These are phyloP conservation scores for Meriones psammophilus DNA, from an alignment of 2,797 vertebrate genomes.

Conservation along the genomic window DNA sequence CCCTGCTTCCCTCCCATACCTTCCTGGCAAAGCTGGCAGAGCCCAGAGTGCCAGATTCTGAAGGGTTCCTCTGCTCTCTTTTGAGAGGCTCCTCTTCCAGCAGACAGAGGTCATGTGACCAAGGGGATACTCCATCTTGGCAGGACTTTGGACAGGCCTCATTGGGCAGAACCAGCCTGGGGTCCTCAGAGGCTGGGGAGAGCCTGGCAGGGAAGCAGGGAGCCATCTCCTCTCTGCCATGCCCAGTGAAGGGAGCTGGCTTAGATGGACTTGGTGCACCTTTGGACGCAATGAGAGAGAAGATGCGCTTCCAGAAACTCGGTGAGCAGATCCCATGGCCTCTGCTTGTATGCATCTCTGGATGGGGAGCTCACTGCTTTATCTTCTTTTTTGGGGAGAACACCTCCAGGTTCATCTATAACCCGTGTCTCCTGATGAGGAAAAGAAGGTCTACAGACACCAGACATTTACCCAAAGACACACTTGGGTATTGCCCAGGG, in stretches of 20 bases:
- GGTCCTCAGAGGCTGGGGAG: background rate
- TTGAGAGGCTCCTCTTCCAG: background rate
- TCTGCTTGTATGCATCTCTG: background rate
- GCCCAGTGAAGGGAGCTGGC: background rate
- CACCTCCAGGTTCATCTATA: background rate
- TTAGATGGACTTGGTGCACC: background rate
- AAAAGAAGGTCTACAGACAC: background rate
- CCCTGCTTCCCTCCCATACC: background rate
- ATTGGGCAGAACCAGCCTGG: accelerated
- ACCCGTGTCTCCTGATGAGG: background rate
- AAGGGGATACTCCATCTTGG: background rate
- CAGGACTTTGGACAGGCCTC: background rate
- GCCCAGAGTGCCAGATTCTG: background rate
- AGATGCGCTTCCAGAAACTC: background rate
- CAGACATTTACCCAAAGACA: background rate
- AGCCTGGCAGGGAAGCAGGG: background rate
- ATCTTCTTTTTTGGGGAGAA: background rate
- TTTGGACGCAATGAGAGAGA: background rate
- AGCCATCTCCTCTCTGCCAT: accelerated
- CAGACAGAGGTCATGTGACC: background rate
- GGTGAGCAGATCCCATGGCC: background rate
- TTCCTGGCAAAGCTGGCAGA: background rate
- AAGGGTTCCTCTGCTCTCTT: background rate
- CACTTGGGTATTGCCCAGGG: background rate
- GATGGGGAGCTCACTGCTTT: background rate